These are phyloP conservation scores for Mobula birostris DNA, from an alignment of 2,113 vertebrate genomes.

Conservation along the genomic window DNA sequence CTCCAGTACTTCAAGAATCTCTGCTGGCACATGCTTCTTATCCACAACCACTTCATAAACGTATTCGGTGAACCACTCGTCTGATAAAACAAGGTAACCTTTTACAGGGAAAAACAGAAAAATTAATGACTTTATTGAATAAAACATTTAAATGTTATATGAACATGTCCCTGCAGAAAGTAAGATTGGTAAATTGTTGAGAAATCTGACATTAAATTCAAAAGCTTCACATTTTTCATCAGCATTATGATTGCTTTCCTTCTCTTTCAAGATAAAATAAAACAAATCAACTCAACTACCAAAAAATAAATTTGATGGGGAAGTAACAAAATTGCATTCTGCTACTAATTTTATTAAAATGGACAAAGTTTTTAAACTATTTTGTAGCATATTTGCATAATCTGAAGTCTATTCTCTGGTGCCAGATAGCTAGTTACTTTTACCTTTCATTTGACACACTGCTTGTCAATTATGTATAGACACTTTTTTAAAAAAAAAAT, in stretches of 20 bases:
- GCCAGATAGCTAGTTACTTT: background rate
- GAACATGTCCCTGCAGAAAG: background rate
- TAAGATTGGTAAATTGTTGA: background rate
- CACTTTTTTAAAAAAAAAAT: background rate
- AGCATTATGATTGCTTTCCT: background rate
- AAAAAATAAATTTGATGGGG: background rate
- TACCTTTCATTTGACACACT: background rate
- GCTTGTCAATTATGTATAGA: background rate
- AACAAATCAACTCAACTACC: background rate
- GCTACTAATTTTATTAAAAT: background rate
- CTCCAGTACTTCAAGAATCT: conserved; percentile 77
- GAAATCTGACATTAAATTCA: background rate
- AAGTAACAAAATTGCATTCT: background rate
- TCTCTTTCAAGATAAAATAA: background rate
- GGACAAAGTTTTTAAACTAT: background rate
- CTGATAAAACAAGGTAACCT: conserved; percentile 94
- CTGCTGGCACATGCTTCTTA: conserved; percentile 68
- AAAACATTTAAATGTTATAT: background rate
- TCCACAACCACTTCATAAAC: conserved; percentile 96
- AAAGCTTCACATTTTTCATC: background rate
- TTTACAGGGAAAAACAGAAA: conserved; percentile 45
- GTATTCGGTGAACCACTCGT: conserved; percentile 94
- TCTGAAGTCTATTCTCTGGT: background rate
- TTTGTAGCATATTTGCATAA: background rate
- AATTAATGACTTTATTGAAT: background rate